Conservation (phyloP, 2,888 invertebrate species). For the Buathra laborator region DNA sequence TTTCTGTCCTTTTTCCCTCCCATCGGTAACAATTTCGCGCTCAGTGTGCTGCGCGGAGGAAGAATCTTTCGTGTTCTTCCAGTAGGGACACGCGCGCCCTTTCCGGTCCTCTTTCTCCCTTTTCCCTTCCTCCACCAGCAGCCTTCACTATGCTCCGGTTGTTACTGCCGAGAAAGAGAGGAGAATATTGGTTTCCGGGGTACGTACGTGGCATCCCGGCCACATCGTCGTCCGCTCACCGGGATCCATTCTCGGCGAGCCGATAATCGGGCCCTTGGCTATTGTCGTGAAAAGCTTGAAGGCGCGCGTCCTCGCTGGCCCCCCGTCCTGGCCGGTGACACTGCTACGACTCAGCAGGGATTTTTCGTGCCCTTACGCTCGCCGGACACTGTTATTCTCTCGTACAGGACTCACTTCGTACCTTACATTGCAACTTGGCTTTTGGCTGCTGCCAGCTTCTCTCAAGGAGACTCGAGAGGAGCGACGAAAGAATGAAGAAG, state of each 20-base stretch:
- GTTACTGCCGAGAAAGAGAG: not conserved
- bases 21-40: slow-evolving; percentile 35
- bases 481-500: slow-evolving; percentile 1
- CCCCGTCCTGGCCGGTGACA: slow-evolving; percentile 59
- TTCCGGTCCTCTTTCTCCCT: slow-evolving; percentile 17
- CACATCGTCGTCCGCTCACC: slow-evolving; percentile 53
- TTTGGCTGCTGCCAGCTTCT: slow-evolving; percentile 38
- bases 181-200: slow-evolving; percentile 23
- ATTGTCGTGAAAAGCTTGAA: slow-evolving; percentile 62
- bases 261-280: slow-evolving; percentile 73
- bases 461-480: slow-evolving; percentile 39
- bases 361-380: slow-evolving; percentile 53
- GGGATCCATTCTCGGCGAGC: slow-evolving; percentile 66
- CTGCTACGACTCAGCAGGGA: slow-evolving; percentile 58
- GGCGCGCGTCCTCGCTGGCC: slow-evolving; percentile 61
- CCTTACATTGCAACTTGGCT: slow-evolving; percentile 48
- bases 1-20: slow-evolving; percentile 65
- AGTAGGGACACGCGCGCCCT: slow-evolving; percentile 67
- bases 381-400: not conserved
- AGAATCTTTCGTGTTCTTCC: slow-evolving; percentile 42
- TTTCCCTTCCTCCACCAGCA: not conserved
- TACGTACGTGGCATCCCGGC: slow-evolving; percentile 27
- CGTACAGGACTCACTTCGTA: slow-evolving; percentile 7
- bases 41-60: slow-evolving; percentile 10
- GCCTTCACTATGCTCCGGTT: slow-evolving; percentile 10